These are phyloP conservation scores for Acleris laterana DNA, from an alignment of 2,888 invertebrate species.

Conservation along the genomic window DNA sequence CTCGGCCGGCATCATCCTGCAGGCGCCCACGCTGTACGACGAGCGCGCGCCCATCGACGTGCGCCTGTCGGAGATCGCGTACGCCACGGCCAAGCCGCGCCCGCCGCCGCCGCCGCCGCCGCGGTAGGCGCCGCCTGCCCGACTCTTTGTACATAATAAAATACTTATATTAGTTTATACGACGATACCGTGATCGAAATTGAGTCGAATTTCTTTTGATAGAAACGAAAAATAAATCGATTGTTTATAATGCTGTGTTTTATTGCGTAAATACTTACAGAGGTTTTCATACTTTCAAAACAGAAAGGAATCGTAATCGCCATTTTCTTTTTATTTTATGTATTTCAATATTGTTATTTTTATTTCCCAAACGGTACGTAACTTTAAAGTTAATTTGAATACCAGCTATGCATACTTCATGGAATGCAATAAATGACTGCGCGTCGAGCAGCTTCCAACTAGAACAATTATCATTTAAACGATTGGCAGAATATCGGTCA, in stretches of 20 bases:
- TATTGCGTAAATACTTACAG: background rate
- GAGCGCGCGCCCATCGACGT: slow-evolving; percentile 94
- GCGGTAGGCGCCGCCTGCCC: slow-evolving; percentile 34
- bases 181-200: slow-evolving; percentile 71
- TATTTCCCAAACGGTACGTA: too few species aligned
- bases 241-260: slow-evolving; percentile 61
- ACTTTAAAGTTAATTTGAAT: too few species aligned
- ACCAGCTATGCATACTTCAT: too few species aligned
- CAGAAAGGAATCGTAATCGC: too few species aligned
- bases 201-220: slow-evolving; percentile 82
- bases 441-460: too few species aligned
- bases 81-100: slow-evolving; percentile 93
- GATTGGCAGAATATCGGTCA: too few species aligned
- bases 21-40: slow-evolving; percentile 97
- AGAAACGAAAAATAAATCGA: slow-evolving; percentile 77
- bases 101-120: slow-evolving; percentile 65
- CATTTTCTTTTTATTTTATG: too few species aligned
- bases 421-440: too few species aligned
- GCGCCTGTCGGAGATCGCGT: slow-evolving; percentile 94
- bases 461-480: too few species aligned
- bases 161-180: slow-evolving; percentile 75
- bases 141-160: slow-evolving; percentile 61
- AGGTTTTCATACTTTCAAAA: background rate
- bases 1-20: slow-evolving; percentile 96
- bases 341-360: too few species aligned